Conservation (phyloP, 1,140 invertebrate genomes). For the Lordiphosa stackelbergi region DNA sequence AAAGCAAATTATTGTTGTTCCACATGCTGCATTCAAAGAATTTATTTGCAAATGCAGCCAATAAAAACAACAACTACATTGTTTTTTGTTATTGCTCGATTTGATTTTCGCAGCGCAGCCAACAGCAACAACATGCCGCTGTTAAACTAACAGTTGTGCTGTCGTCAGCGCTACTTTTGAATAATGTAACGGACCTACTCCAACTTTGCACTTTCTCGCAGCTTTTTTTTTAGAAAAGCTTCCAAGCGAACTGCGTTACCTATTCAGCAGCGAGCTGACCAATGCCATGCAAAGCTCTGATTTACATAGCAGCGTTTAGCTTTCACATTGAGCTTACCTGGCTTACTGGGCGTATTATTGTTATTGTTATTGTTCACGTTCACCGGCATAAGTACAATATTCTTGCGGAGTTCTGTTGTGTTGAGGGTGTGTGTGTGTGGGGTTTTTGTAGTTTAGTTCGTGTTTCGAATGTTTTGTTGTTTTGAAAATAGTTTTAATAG, state of each 20-base stretch:
- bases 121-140: too few relatives aligned
- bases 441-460: conserved; percentile 15
- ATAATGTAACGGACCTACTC: too few relatives aligned
- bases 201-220: too few relatives aligned
- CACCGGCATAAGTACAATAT: conserved; percentile 72
- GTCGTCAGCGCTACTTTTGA: too few relatives aligned
- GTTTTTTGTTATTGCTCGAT: too few relatives aligned
- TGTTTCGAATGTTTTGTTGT: conserved; percentile 5
- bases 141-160: too few relatives aligned
- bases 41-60: too few relatives aligned
- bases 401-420: conserved; percentile 66
- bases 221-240: too few relatives aligned
- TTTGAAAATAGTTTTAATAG: conserved; percentile 62
- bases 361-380: conserved; percentile 69
- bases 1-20: conserved; percentile 4
- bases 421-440: conserved; percentile 7
- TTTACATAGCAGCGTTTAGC: conserved; percentile 13
- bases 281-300: conserved; percentile 3
- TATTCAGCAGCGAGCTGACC: too few relatives aligned
- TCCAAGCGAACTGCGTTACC: too few relatives aligned
- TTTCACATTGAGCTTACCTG: conserved; percentile 71
- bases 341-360: conserved; percentile 71
- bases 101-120: too few relatives aligned
- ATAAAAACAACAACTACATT: too few relatives aligned
- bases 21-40: not conserved